Evolutionary conservation across 1,140 invertebrate species (phyloP).

Genomic region (Paraescarpia echinospica): DNA sequence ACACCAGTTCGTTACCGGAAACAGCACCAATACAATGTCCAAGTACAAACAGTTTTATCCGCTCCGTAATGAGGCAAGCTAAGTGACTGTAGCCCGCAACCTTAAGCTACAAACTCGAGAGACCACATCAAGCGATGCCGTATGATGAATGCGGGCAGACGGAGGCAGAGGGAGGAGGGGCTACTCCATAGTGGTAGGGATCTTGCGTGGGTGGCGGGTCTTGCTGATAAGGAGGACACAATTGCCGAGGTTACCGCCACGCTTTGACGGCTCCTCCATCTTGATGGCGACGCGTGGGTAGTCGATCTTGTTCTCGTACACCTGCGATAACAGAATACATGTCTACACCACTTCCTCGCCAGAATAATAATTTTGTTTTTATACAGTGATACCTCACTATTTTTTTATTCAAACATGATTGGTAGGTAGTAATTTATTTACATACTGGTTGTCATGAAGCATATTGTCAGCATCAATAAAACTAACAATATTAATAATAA

Average conservation of each 20-base stretch:
- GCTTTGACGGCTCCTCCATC: slow-evolving; percentile 77
- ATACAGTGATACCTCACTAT: no score
- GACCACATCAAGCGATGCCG: background rate
- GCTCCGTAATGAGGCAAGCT: background rate
- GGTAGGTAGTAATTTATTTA: no score
- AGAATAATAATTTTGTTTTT: no score
- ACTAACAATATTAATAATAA: no score
- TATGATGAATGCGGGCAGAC: background rate
- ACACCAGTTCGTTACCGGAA: background rate
- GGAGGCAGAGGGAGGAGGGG: background rate
- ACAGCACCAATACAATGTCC: background rate
- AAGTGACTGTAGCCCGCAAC: background rate
- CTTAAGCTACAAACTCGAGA: background rate
- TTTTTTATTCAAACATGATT: no score
- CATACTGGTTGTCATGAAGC: no score
- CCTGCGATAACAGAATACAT: slow-evolving; percentile 61
- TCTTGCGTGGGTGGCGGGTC: slow-evolving; percentile 39
- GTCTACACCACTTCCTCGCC: no score
- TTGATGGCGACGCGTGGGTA: slow-evolving; percentile 73
- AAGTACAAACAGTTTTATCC: background rate
- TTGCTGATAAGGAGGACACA: slow-evolving; percentile 73
- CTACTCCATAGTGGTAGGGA: slow-evolving; percentile 34
- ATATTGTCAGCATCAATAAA: no score
- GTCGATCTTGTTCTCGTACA: slow-evolving; percentile 81
- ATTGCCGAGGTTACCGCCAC: slow-evolving; percentile 73